phyloP scores from a whole-genome alignment of 2,113 vertebrate species.

The Entosphenus tridentatus region DNA sequence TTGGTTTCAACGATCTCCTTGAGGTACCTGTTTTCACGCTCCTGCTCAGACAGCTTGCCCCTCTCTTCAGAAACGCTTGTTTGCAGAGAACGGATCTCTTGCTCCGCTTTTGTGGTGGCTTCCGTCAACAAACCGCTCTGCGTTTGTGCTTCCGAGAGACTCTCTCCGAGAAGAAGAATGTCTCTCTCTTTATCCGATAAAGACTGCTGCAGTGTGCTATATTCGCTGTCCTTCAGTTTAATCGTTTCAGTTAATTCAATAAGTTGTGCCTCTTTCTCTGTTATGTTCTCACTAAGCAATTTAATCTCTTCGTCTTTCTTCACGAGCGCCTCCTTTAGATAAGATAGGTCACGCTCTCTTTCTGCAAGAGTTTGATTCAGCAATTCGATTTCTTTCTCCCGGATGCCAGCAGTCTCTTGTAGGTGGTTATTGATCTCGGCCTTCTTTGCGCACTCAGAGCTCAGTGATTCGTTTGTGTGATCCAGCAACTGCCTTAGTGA shows the following conservation, averaged over 20 bases:
- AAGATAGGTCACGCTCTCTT: conserved; percentile 21
- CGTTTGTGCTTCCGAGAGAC: too few species aligned
- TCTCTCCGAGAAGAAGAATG: too few species aligned
- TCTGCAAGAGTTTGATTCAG: conserved; percentile 14
- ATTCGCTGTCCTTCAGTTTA: too few species aligned
- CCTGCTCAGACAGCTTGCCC: background rate
- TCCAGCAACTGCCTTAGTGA: too few species aligned
- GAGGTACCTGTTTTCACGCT: background rate
- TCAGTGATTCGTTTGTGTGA: background rate
- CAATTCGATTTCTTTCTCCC: background rate
- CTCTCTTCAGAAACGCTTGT: background rate
- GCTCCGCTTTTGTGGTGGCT: background rate
- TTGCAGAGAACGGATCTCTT: background rate
- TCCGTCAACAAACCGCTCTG: too few species aligned
- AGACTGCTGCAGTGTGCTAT: too few species aligned
- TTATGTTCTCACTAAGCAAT: background rate
- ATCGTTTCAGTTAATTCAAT: too few species aligned
- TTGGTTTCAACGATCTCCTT: background rate
- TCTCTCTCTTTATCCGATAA: too few species aligned
- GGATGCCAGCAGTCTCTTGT: background rate
- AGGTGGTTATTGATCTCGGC: background rate
- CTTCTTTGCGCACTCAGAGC: background rate
- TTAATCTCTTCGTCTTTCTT: conserved; percentile 29
- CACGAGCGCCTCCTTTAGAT: conserved; percentile 27
- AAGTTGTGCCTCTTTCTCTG: too few species aligned